Evolutionary conservation across 2,113 vertebrate species (phyloP).

Genomic region (Pelusios castaneus): DNA sequence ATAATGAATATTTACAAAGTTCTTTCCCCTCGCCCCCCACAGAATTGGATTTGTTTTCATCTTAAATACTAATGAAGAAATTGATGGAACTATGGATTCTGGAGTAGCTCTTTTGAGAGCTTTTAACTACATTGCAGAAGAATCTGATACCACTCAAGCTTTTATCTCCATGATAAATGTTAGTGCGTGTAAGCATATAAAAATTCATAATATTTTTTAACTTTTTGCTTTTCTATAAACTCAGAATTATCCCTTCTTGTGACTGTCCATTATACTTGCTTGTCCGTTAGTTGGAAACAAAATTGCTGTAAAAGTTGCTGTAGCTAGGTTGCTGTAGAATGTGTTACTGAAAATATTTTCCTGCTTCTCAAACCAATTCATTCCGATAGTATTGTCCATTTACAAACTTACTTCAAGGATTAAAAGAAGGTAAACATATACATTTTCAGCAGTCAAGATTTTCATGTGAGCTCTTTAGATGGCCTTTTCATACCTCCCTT

Average conservation of each 20-base stretch:
- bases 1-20: background rate
- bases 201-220: background rate
- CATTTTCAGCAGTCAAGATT: background rate
- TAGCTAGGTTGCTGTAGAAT: background rate
- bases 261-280: background rate
- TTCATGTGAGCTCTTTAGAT: background rate
- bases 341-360: constrained; percentile 8
- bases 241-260: background rate
- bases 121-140: constrained; percentile 89
- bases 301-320: background rate
- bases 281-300: background rate
- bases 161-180: constrained; percentile 86
- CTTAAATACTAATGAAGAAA: constrained; percentile 86
- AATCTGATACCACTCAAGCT: constrained; percentile 86
- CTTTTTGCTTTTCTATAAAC: background rate
- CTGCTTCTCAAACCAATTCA: background rate
- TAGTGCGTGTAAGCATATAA: constrained; percentile 73
- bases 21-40: constrained; percentile 51
- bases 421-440: background rate
- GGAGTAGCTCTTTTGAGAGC: constrained; percentile 91
- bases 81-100: constrained; percentile 85
- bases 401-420: background rate
- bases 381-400: background rate
- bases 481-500: rapidly evolving
- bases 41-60: constrained; percentile 98